These are phyloP conservation scores for Cylas formicarius DNA, from an alignment of 1,140 invertebrate species.

Conservation along the genomic window DNA sequence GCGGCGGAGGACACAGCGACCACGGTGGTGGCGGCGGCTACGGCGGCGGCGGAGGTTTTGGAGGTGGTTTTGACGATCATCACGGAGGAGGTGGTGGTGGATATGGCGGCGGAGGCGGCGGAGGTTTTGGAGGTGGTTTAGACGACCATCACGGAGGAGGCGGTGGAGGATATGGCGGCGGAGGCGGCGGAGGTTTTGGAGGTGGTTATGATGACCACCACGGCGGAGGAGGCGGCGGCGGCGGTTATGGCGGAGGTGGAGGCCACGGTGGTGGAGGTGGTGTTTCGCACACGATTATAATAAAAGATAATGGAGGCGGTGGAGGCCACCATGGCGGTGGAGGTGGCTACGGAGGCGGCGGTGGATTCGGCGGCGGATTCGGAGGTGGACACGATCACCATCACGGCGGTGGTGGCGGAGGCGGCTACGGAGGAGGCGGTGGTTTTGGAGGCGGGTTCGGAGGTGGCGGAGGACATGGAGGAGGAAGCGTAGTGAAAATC, in stretches of 20 bases:
- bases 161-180: slow-evolving; percentile 11
- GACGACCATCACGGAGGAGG: slow-evolving; percentile 15
- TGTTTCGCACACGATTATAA: not conserved
- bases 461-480: slow-evolving; percentile 8
- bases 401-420: slow-evolving; percentile 15
- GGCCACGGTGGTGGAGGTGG: slow-evolving; percentile 14
- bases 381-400: slow-evolving; percentile 23
- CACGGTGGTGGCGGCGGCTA: slow-evolving; percentile 20
- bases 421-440: slow-evolving; percentile 17
- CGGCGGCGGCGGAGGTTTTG: slow-evolving; percentile 9
- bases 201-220: slow-evolving; percentile 21
- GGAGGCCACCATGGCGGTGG: slow-evolving; percentile 14
- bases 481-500: slow-evolving; percentile 8
- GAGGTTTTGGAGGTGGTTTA: slow-evolving; percentile 11
- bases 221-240: slow-evolving; percentile 22
- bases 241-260: slow-evolving; percentile 22
- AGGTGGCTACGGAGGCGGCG: slow-evolving; percentile 11
- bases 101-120: slow-evolving; percentile 16
- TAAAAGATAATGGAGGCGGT: slow-evolving; percentile 17
- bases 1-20: slow-evolving; percentile 13
- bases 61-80: slow-evolving; percentile 19
- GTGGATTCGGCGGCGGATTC: slow-evolving; percentile 16
- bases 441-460: slow-evolving; percentile 12
- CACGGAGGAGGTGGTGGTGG: slow-evolving; percentile 20
- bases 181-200: slow-evolving; percentile 20